Evolutionary conservation across 2,797 vertebrate genomes (phyloP).

Genomic region (Cyclopterus lumpus): DNA sequence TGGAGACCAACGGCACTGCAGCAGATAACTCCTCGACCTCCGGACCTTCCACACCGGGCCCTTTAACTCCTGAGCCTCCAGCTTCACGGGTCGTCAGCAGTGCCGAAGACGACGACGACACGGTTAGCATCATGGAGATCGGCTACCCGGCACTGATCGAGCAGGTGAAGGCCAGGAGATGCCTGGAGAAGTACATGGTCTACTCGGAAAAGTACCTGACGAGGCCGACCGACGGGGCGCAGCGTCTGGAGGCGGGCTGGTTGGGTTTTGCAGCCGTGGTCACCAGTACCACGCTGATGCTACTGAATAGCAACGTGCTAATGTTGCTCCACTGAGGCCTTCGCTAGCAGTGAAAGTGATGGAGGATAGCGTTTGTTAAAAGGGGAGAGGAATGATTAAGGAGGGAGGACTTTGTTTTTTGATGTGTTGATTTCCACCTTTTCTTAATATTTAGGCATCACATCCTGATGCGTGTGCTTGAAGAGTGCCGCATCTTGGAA

Average conservation of each 20-base stretch:
- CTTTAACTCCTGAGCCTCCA: conserved; percentile 22
- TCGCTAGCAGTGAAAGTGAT: not conserved
- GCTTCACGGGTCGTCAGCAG: not conserved
- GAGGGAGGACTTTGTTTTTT: not conserved
- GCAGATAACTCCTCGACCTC: not conserved
- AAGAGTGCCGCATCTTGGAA: not conserved
- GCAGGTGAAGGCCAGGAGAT: conserved; percentile 75
- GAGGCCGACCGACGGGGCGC: conserved; percentile 2
- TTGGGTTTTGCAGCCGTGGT: conserved; percentile 33
- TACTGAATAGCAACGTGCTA: conserved; percentile 49
- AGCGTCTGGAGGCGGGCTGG: conserved; percentile 19
- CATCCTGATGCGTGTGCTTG: conserved; percentile 18
- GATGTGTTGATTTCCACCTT: conserved; percentile 15
- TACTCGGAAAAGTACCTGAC: conserved; percentile 60
- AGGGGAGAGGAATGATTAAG: not conserved
- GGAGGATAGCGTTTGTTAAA: not conserved
- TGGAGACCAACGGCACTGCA: conserved; percentile 20
- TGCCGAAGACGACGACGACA: conserved; percentile 48
- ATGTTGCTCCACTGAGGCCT: conserved; percentile 42
- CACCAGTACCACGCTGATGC: conserved; percentile 36
- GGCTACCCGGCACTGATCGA: conserved; percentile 79
- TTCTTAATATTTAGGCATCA: not conserved
- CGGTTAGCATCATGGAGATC: conserved; percentile 77
- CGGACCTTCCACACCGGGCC: not conserved
- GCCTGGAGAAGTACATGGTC: conserved; percentile 72